Percentiles rank a stretch among this genome's conserved stretches.
Evolutionary conservation across 1,140 invertebrate genomes (phyloP).

Genomic region (Lineus longissimus): DNA sequence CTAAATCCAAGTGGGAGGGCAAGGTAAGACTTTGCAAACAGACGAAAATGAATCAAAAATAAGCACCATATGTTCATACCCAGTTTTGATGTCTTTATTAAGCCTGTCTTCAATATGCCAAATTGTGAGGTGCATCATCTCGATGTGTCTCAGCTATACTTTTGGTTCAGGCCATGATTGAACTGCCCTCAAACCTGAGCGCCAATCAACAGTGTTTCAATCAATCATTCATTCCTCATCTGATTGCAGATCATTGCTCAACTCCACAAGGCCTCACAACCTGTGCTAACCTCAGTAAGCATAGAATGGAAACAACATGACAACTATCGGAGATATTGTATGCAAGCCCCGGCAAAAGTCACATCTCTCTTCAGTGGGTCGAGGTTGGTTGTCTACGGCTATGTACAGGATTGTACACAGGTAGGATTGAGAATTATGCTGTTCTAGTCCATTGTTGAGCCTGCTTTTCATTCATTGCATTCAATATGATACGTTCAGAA

Average conservation of each 20-base stretch:
- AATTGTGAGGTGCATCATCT: too few relatives aligned
- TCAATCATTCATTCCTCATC: neutral
- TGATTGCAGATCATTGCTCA: conserved; percentile 34
- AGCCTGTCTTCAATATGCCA: too few relatives aligned
- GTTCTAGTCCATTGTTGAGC: neutral
- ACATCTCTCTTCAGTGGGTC: conserved; percentile 49
- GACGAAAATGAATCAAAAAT: too few relatives aligned
- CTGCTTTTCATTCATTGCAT: too few relatives aligned
- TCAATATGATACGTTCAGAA: too few relatives aligned
- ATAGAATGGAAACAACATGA: conserved; percentile 49
- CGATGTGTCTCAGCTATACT: too few relatives aligned
- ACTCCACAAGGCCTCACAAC: conserved; percentile 41
- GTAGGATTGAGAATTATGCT: conserved; percentile 21
- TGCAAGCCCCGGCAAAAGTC: conserved; percentile 46
- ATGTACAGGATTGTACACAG: conserved; percentile 48
- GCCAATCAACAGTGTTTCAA: too few relatives aligned
- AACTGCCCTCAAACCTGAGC: too few relatives aligned
- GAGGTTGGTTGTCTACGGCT: conserved; percentile 50
- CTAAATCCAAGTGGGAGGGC: conserved; percentile 48
- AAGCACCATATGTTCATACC: too few relatives aligned
- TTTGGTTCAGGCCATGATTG: too few relatives aligned
- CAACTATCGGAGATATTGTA: conserved; percentile 23
- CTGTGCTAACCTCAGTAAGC: conserved; percentile 40
- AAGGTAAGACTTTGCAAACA: conserved; percentile 36
- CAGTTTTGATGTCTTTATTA: too few relatives aligned